Conservation (phyloP, 2,888 invertebrate species). For the Erebia epiphron region DNA sequence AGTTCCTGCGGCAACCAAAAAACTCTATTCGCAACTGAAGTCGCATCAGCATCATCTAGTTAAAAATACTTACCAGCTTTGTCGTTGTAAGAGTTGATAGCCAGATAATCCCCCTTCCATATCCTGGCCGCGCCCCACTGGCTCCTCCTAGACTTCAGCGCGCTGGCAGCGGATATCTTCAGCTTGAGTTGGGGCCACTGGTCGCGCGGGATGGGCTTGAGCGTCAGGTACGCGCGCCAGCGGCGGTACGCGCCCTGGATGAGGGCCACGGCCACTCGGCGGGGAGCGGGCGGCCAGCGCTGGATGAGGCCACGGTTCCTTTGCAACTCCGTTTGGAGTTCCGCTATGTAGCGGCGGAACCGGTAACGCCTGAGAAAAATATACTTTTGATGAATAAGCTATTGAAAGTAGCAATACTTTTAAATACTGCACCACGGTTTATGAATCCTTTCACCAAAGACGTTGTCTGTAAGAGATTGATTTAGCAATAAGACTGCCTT, state of each 20-base stretch:
- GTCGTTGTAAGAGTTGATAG: slow-evolving; percentile 59
- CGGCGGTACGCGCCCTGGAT: slow-evolving; percentile 85
- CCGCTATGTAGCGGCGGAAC: slow-evolving; percentile 66
- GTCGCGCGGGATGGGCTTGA: slow-evolving; percentile 89
- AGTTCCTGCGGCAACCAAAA: too few relatives aligned
- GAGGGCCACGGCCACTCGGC: slow-evolving; percentile 84
- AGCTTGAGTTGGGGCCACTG: slow-evolving; percentile 93
- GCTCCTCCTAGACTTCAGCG: slow-evolving; percentile 56
- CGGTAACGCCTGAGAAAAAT: slow-evolving; percentile 64
- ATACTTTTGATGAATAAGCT: neutral
- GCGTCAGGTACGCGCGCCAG: slow-evolving; percentile 94
- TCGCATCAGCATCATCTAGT: too few relatives aligned
- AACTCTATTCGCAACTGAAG: too few relatives aligned
- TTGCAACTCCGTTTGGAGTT: slow-evolving; percentile 58
- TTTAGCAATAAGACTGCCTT: too few relatives aligned
- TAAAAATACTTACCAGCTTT: slow-evolving; percentile 54
- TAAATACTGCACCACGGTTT: too few relatives aligned
- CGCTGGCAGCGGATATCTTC: slow-evolving; percentile 72
- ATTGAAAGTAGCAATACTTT: too few relatives aligned
- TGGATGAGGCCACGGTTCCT: slow-evolving; percentile 53
- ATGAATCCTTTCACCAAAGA: too few relatives aligned
- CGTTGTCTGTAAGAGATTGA: too few relatives aligned
- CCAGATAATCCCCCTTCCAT: slow-evolving; percentile 76
- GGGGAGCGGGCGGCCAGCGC: slow-evolving; percentile 91
- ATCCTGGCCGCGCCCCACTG: slow-evolving; percentile 65